phyloP scores from a whole-genome alignment of 1,140 invertebrate genomes.

The Drosophila saltans region DNA sequence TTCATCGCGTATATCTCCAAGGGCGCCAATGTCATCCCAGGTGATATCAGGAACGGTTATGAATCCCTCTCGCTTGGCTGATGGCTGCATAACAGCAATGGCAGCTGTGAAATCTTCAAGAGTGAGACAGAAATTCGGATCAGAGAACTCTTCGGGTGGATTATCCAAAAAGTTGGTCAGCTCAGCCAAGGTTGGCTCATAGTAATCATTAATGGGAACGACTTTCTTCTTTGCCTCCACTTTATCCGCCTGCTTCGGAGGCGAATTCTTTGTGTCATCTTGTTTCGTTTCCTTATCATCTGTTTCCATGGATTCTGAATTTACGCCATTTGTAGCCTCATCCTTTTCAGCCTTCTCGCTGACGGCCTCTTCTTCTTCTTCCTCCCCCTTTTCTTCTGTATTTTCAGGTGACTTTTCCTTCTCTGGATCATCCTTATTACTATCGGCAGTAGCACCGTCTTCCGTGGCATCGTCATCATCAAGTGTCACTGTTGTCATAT shows the following conservation, averaged over 20 bases:
- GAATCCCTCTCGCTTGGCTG: conserved; percentile 98
- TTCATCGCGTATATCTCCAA: conserved; percentile 94
- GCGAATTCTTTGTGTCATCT: conserved; percentile 10
- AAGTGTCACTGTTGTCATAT: conserved; percentile 76
- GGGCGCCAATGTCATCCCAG: conserved; percentile 98
- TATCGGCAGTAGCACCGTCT: conserved; percentile 17
- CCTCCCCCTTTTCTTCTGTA: background rate
- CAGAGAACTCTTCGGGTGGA: conserved; percentile 70
- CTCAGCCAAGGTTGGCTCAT: conserved; percentile 73
- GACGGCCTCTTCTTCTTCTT: background rate
- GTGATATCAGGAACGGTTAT: conserved; percentile 98
- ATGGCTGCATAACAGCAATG: conserved; percentile 93
- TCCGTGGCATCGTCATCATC: conserved; percentile 69
- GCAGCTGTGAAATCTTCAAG: conserved; percentile 91
- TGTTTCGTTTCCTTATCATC: conserved; percentile 39
- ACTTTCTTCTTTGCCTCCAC: background rate
- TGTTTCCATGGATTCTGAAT: conserved; percentile 44
- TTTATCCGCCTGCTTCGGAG: background rate
- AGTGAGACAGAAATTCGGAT: conserved; percentile 86
- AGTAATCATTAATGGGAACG: conserved; percentile 44
- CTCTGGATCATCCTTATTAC: conserved; percentile 6
- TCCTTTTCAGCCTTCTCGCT: conserved; percentile 13
- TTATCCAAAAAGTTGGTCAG: conserved; percentile 85
- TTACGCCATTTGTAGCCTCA: conserved; percentile 47
- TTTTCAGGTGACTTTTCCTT: conserved; percentile 7